Base-by-base conservation (phyloP, 2,888 invertebrate genomes). In the Latheticus oryzae region DNA sequence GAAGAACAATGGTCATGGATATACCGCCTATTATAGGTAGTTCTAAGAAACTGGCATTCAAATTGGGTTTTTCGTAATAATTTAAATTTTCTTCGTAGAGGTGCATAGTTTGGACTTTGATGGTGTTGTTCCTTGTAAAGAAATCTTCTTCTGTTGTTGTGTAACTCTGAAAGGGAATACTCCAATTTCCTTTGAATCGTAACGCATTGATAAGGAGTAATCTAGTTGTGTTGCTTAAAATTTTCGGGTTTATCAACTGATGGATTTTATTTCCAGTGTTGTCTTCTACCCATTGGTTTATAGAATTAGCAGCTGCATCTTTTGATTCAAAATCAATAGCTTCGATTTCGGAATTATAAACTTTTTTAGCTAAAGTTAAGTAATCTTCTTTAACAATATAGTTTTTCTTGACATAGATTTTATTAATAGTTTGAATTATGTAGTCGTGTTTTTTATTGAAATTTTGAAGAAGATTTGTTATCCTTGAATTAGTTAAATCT, bases 301-400 rank as follows among this genome's bases (percentile, higher is more conserved):
- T 78, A 1, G 28, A 54, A 2, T 51, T 16, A 0, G 74, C 70
- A 0, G 76, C 69, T 33, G 53, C 13, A 7, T 16, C 28, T 2
- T 30, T 60, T 5, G 64, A 17, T 4, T n/a, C 32, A 52, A 74
- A 76, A 54, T 76, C 64, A 1, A 77, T 56, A 43, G 66, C 68
- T 61, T 87, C 82, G 2, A 86, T 81, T 2, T 80, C 82, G 1
- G 89, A 84, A 40, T 82, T 77, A 71, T 90, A 92, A 23, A 83
- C 78, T 15, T 84, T 80, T 5, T 79, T 70, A 0, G 90, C 85
- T 23, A 85, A 76, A 3, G 80, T 77, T 63, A 83, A 81, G 60
- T 86, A 86, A 9, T 79, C 72, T 0, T 81, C 69, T n/a, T 83
- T 79, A 1, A 91, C 65, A 5, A 79, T 72, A 38, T 85, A 81